A percentile compares a stretch with the other conserved stretches of the same genome.
Evolutionary conservation across 2,797 vertebrate species (phyloP).

Genomic region (Paramormyrops hopkinsi): DNA sequence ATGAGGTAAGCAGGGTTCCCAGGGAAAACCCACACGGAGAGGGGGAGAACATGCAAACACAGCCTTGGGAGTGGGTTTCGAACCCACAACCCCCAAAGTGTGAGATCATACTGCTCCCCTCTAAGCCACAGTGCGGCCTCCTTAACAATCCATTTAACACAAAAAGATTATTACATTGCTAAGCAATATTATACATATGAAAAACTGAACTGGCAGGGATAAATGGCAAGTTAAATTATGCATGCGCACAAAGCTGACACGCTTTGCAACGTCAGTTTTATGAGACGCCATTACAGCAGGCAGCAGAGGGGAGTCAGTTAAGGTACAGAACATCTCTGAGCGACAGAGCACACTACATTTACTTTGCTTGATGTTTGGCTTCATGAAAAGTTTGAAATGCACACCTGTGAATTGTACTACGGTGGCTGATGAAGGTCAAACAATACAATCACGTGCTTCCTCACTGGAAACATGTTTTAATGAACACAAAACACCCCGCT

Average conservation of each 20-base stretch:
- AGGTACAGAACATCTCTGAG: neutral
- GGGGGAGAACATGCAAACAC: neutral
- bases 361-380: neutral
- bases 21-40: neutral
- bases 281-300: neutral
- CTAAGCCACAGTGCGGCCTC: neutral
- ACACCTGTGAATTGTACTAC: neutral
- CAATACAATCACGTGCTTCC: neutral
- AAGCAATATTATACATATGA: neutral
- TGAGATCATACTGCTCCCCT: neutral
- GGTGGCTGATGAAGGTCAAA: neutral
- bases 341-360: neutral
- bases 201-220: neutral
- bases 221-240: constrained; percentile 2
- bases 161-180: neutral
- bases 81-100: neutral
- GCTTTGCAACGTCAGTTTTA: neutral
- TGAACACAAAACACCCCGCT: neutral
- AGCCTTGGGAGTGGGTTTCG: neutral
- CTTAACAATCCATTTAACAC: neutral
- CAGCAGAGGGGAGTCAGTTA: neutral
- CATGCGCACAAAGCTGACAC: neutral
- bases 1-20: neutral
- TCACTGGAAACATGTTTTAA: neutral
- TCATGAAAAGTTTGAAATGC: neutral